Evolutionary conservation across 2,888 invertebrate genomes (phyloP), one percentile per base, ranked within the genome.

Genomic region (Acholoe squamosa): DNA sequence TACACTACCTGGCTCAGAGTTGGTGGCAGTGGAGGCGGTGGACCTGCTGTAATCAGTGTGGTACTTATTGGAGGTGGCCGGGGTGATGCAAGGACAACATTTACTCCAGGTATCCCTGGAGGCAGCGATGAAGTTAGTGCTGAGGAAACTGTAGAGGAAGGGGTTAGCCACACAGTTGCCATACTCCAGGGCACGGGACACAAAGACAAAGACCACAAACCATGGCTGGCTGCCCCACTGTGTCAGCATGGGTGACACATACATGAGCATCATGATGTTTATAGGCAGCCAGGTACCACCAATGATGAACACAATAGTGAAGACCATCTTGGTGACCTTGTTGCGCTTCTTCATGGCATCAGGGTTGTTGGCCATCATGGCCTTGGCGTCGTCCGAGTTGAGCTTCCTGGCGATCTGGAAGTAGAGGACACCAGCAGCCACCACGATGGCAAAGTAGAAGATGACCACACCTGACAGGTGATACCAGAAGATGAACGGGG

Each of bases 101-200:
- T 31, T 34, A 16, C 89, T 67, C 89, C 89, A 89, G 31, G 89
- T 89, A 16, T 89, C 89, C 25, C 28, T 22, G 77, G 76, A 14
- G 14, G 89, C 89, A 5, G 19, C 5, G 67, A 31, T 89, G 52
- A 89, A 89, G 43, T 76, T 77, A 25, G 77, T 76, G 71, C 76
- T 71, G 52, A 89, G 76, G 52, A 89, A 43, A 51, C 76, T 89
- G 43, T 89, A 89, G 77, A 89, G 76, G 31, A 89, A 77, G 16
- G 89, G 89, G 77, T 89, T 89, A 33, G 67, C 51, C 43, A 76
- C 89, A 28, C 89, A 89, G 52, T 89, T 89, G 16, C 89, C 89
- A 43, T 89, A 89, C 76, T 89, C 89, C n/a, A 89, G 25, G 22
- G 56, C 56, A 19, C 89, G 71, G 31, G 76, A 61, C 19, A 89